These are phyloP conservation scores for Eristalinus sepulchralis DNA, from an alignment of 2,888 invertebrate species.

Conservation along the genomic window DNA sequence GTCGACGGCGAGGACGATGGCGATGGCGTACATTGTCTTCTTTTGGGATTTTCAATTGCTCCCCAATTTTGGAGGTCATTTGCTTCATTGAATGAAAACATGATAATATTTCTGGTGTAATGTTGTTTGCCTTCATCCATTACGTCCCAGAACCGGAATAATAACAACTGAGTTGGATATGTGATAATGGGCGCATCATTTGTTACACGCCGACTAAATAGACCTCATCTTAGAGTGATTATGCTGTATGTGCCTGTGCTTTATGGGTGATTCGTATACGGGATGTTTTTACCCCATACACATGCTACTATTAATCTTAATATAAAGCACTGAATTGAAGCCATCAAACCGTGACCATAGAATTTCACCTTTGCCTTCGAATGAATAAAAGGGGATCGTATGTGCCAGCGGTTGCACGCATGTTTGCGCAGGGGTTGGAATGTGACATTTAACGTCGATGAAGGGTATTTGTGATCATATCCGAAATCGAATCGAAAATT, in stretches of 20 bases:
- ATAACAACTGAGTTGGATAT: background rate
- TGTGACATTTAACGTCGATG: background rate
- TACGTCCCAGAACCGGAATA: background rate
- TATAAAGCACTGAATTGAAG: background rate
- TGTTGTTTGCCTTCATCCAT: constrained; percentile 20
- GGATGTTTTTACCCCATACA: background rate
- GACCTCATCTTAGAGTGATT: background rate
- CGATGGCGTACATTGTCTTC: background rate
- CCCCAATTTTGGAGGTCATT: constrained; percentile 28
- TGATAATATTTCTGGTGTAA: constrained; percentile 25
- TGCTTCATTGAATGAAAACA: constrained; percentile 31
- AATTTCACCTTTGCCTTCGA: background rate
- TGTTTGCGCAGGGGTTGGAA: background rate
- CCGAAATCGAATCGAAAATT: background rate
- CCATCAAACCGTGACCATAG: background rate
- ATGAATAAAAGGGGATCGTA: background rate
- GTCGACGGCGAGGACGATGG: background rate
- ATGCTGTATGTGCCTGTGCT: background rate
- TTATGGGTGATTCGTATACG: background rate
- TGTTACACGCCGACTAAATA: background rate
- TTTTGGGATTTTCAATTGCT: constrained; percentile 37
- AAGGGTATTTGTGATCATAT: background rate
- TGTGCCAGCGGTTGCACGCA: background rate
- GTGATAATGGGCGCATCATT: background rate
- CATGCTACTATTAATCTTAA: background rate